A percentile compares a stretch with the other conserved stretches of the same genome.
Evolutionary conservation across 92 coral and sea anemone species (phyloP).

Genomic region (Pocillopora grandis): DNA sequence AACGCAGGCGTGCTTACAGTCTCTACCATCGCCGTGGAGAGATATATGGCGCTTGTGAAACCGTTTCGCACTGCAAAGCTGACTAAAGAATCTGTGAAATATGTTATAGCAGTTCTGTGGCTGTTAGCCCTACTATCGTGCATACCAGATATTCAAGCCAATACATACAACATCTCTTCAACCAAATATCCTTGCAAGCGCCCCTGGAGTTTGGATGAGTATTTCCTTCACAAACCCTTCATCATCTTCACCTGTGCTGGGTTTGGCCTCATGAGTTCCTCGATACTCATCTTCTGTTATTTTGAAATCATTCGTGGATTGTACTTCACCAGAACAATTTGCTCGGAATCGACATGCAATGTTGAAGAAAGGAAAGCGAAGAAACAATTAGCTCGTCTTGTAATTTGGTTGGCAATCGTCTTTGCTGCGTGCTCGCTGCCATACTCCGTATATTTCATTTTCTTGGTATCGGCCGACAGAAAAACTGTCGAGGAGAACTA

Average conservation of each 20-base stretch:
- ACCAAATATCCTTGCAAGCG: slow-evolving; percentile 41
- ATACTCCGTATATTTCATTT: slow-evolving; percentile 40
- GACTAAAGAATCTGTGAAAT: slow-evolving; percentile 16
- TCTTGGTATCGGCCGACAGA: slow-evolving; percentile 12
- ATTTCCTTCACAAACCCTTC: slow-evolving; percentile 27
- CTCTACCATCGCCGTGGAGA: slow-evolving; percentile 52
- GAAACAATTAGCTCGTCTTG: slow-evolving; percentile 51
- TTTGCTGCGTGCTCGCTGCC: slow-evolving; percentile 55
- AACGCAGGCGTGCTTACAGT: slow-evolving; percentile 46
- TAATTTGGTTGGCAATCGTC: slow-evolving; percentile 42
- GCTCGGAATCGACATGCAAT: slow-evolving; percentile 20
- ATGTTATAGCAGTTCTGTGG: slow-evolving; percentile 30
- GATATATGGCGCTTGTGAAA: slow-evolving; percentile 52
- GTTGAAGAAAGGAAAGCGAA: slow-evolving; percentile 35
- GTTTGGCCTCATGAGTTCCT: slow-evolving; percentile 26
- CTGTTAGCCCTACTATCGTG: slow-evolving; percentile 26
- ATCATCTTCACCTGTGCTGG: slow-evolving; percentile 39
- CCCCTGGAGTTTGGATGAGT: slow-evolving; percentile 51
- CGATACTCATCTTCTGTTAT: slow-evolving; percentile 36
- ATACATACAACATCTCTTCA: slow-evolving; percentile 15
- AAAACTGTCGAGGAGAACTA: slow-evolving; percentile 18
- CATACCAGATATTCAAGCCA: slow-evolving; percentile 42
- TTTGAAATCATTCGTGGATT: slow-evolving; percentile 54
- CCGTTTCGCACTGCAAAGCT: slow-evolving; percentile 26
- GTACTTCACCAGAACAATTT: slow-evolving; percentile 48